Conservation (phyloP, 2,888 invertebrate species). For the Agelastica alni region DNA sequence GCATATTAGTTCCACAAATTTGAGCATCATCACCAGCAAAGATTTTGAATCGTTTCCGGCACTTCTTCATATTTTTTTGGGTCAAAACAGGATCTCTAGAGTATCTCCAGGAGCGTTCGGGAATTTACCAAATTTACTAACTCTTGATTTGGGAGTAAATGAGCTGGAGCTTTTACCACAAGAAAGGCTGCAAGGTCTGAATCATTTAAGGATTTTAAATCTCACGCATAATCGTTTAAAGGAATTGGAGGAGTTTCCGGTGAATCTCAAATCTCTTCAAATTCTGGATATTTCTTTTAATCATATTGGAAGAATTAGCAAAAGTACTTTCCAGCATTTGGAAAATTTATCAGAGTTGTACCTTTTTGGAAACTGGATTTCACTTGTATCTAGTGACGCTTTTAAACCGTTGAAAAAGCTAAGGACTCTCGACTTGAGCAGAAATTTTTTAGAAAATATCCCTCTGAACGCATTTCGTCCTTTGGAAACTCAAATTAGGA, state of each 20-base stretch:
- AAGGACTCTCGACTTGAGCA: constrained; percentile 75
- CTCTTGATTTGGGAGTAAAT: constrained; percentile 81
- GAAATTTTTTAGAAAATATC: constrained; percentile 81
- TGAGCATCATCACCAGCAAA: constrained; percentile 80
- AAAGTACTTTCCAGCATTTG: constrained; percentile 77
- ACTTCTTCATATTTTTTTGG: constrained; percentile 73
- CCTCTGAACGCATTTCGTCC: constrained; percentile 77
- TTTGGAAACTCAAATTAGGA: constrained; percentile 81
- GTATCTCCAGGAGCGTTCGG: constrained; percentile 86
- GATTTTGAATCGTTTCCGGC: constrained; percentile 85
- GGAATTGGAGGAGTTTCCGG: constrained; percentile 79
- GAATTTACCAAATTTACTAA: constrained; percentile 73
- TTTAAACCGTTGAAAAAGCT: constrained; percentile 78
- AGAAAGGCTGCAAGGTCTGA: constrained; percentile 80
- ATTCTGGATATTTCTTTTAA: constrained; percentile 82
- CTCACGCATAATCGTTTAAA: constrained; percentile 82
- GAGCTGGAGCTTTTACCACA: constrained; percentile 81
- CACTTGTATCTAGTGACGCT: constrained; percentile 75
- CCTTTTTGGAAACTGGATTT: constrained; percentile 82
- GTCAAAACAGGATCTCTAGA: constrained; percentile 74
- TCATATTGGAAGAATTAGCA: constrained; percentile 76
- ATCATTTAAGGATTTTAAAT: constrained; percentile 74
- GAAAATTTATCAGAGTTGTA: constrained; percentile 76
- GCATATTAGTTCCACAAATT: constrained; percentile 77
- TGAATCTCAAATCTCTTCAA: constrained; percentile 76